Percentiles rank a stretch among this genome's conserved stretches.
These are phyloP conservation scores for Cephalopholis sonnerati DNA, from an alignment of 2,113 vertebrate species.

Conservation along the genomic window DNA sequence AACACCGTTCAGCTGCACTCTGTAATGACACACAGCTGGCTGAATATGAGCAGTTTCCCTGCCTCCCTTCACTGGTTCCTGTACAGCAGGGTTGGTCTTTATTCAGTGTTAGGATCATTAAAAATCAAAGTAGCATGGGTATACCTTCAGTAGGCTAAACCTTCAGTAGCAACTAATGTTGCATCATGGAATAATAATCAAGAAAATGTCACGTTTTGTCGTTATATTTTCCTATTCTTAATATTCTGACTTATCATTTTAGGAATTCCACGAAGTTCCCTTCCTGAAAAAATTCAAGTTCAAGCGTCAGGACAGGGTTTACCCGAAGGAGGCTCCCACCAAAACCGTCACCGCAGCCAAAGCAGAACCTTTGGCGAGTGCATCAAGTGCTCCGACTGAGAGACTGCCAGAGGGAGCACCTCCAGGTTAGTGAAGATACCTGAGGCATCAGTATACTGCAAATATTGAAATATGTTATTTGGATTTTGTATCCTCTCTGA, in stretches of 20 bases:
- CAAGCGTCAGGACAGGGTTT: constrained; percentile 91
- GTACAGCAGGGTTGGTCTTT: too few species aligned
- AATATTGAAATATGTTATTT: neutral
- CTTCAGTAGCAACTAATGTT: too few species aligned
- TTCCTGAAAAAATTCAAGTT: constrained; percentile 97
- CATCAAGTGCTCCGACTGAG: constrained; percentile 63
- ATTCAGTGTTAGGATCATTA: too few species aligned
- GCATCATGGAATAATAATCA: neutral
- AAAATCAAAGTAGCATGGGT: too few species aligned
- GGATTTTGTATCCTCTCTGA: neutral
- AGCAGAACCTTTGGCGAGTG: constrained; percentile 66
- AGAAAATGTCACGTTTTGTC: neutral
- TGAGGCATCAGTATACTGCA: neutral
- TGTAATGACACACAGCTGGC: too few species aligned
- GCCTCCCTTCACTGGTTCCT: too few species aligned
- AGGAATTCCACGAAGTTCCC: constrained; percentile 94
- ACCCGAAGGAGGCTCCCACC: constrained; percentile 82
- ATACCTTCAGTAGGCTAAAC: too few species aligned
- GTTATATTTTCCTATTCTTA: neutral
- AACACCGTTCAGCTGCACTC: too few species aligned
- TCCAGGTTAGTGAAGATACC: constrained; percentile 79
- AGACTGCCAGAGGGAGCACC: constrained; percentile 72
- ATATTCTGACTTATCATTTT: neutral
- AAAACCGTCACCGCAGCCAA: constrained; percentile 44
- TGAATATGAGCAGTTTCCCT: too few species aligned